A percentile compares a stretch with the other conserved stretches of the same genome.
These are phyloP conservation scores for Mercenaria mercenaria DNA, from an alignment of 1,140 invertebrate genomes.

Conservation along the genomic window DNA sequence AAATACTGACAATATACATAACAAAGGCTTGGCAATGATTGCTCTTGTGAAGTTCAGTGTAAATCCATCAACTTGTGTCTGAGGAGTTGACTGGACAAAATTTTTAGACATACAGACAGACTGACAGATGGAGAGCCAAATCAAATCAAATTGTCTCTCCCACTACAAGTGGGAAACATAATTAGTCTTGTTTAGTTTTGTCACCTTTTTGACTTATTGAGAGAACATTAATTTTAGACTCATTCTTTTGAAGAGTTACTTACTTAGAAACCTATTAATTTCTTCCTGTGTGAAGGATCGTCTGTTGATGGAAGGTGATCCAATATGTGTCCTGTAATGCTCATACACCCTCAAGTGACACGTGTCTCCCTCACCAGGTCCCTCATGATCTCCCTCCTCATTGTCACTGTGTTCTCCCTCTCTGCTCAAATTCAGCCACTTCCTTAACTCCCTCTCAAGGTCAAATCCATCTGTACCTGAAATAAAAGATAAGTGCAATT, in stretches of 20 bases:
- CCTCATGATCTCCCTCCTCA: not conserved
- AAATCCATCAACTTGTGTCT: too few relatives aligned
- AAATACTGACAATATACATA: too few relatives aligned
- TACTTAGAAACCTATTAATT: slow-evolving; percentile 31
- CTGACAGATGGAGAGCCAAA: too few relatives aligned
- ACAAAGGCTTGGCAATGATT: too few relatives aligned
- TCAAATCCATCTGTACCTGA: slow-evolving; percentile 20
- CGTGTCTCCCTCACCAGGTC: not conserved
- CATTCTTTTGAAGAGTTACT: not conserved
- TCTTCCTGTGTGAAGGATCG: slow-evolving; percentile 46
- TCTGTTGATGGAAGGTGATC: slow-evolving; percentile 43
- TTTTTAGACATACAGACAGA: too few relatives aligned
- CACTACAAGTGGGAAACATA: too few relatives aligned
- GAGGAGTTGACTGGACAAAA: too few relatives aligned
- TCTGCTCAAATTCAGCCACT: slow-evolving; percentile 31
- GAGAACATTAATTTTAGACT: too few relatives aligned
- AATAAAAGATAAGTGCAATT: slow-evolving; percentile 11
- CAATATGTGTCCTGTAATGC: slow-evolving; percentile 46
- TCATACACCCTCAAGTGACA: not conserved
- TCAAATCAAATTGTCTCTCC: too few relatives aligned
- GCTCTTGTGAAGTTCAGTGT: too few relatives aligned
- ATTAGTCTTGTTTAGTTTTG: too few relatives aligned
- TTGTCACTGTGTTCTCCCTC: not conserved
- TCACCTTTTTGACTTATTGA: too few relatives aligned
- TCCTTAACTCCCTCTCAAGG: slow-evolving; percentile 44